phyloP scores from a whole-genome alignment of 2,888 invertebrate genomes.

The Poecilobothrus nobilitatus region DNA sequence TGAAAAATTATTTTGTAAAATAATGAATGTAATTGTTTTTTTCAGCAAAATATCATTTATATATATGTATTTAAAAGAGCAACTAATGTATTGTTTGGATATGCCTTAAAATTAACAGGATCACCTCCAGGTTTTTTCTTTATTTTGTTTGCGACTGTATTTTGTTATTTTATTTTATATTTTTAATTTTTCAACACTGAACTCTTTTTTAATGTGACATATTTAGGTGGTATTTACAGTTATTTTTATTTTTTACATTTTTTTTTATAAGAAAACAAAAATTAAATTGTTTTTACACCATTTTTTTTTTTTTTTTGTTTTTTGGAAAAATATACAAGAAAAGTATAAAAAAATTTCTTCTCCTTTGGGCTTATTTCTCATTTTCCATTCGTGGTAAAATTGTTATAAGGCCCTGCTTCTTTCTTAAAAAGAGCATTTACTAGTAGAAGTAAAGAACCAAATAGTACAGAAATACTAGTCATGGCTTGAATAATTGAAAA shows the following conservation, averaged over 20 bases:
- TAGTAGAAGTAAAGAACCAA: no score
- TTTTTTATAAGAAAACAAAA: not conserved
- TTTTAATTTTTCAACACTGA: not conserved
- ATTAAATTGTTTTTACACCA: not conserved
- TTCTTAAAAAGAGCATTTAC: no score
- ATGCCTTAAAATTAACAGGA: no score
- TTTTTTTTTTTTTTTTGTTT: not conserved
- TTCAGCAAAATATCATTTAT: no score
- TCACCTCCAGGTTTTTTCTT: not conserved
- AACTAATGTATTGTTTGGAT: no score
- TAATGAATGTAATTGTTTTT: no score
- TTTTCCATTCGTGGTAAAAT: not conserved
- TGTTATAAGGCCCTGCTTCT: not conserved
- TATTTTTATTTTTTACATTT: not conserved
- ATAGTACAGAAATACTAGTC: not conserved
- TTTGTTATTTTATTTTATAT: not conserved
- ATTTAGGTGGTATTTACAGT: not conserved
- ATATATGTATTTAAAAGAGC: no score
- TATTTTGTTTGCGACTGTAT: not conserved
- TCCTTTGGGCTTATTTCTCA: not conserved
- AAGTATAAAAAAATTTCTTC: not conserved
- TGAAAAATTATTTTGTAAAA: no score
- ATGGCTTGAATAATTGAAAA: not conserved
- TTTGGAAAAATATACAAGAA: not conserved
- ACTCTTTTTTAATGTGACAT: not conserved